These are phyloP conservation scores for Crocidura indochinensis DNA, from an alignment of 2,797 vertebrate species.

Conservation along the genomic window DNA sequence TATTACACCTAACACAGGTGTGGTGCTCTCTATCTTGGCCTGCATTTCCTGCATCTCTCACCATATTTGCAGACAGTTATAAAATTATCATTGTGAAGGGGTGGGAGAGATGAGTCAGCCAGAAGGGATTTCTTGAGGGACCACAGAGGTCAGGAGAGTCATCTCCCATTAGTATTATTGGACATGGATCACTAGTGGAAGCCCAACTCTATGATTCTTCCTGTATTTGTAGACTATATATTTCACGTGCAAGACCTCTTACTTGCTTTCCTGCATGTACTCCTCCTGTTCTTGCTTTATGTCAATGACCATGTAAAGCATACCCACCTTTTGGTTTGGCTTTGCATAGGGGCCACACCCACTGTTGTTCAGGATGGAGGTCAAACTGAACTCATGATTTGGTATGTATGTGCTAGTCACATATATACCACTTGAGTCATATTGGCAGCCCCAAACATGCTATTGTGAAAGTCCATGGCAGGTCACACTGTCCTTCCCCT, in stretches of 20 bases:
- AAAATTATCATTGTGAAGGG: constrained; percentile 30
- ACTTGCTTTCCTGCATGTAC: not conserved
- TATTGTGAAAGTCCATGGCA: too few relatives aligned
- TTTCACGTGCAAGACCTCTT: not conserved
- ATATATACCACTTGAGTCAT: too few relatives aligned
- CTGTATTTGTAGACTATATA: not conserved
- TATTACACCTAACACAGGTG: not conserved
- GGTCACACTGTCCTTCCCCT: too few relatives aligned
- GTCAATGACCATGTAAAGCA: constrained; percentile 44
- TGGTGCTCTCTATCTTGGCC: not conserved
- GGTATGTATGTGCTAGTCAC: too few relatives aligned
- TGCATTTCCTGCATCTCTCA: constrained; percentile 40
- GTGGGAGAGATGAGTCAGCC: constrained; percentile 15
- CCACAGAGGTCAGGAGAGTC: not conserved
- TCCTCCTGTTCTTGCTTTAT: not conserved
- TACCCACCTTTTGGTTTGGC: not conserved
- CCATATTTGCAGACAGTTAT: too few relatives aligned
- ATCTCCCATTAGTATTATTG: not conserved
- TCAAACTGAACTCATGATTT: too few relatives aligned
- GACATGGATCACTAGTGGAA: not conserved
- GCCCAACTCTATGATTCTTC: not conserved
- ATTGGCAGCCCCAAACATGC: too few relatives aligned
- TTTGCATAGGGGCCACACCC: too few relatives aligned
- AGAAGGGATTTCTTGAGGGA: not conserved
- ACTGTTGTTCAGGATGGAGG: too few relatives aligned